Evolutionary conservation across 2,797 vertebrate genomes (phyloP).

Genomic region (Knipowitschia caucasica): DNA sequence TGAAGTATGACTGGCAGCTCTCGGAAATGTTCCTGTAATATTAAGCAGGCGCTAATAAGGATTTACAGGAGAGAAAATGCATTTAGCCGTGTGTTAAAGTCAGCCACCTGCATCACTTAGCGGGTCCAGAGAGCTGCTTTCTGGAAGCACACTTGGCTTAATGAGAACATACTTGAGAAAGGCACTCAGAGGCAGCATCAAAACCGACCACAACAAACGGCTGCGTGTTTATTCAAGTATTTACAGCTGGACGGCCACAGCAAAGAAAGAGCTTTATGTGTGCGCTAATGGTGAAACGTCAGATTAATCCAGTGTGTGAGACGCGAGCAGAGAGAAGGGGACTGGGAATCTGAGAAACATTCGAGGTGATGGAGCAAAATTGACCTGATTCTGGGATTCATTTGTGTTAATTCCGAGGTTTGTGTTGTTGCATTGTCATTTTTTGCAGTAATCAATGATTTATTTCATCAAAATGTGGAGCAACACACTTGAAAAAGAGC

Average conservation of each 20-base stretch:
- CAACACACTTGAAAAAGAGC: too few species aligned
- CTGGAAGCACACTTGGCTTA: constrained; percentile 49
- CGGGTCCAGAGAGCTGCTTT: constrained; percentile 48
- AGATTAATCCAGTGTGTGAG: constrained; percentile 30
- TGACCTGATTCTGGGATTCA: neutral
- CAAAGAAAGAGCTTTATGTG: constrained; percentile 29
- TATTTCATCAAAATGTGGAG: too few species aligned
- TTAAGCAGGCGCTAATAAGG: constrained; percentile 44
- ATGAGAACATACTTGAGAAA: constrained; percentile 44
- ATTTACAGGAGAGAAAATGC: constrained; percentile 38
- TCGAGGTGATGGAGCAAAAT: neutral
- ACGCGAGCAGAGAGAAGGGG: constrained; percentile 2
- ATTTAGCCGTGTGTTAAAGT: constrained; percentile 47
- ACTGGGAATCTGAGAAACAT: neutral
- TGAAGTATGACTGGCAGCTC: constrained; percentile 18
- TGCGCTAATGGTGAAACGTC: constrained; percentile 34
- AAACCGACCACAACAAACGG: constrained; percentile 53
- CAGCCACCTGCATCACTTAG: constrained; percentile 58
- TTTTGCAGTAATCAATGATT: too few species aligned
- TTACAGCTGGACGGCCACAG: constrained; percentile 38
- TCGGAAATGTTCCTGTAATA: constrained; percentile 30
- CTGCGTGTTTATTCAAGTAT: constrained; percentile 52
- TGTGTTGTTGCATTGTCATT: too few species aligned
- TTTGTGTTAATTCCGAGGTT: too few species aligned
- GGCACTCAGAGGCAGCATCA: constrained; percentile 29